Evolutionary conservation across 2,797 vertebrate genomes (phyloP).

Genomic region (Amphiprion clarkii): DNA sequence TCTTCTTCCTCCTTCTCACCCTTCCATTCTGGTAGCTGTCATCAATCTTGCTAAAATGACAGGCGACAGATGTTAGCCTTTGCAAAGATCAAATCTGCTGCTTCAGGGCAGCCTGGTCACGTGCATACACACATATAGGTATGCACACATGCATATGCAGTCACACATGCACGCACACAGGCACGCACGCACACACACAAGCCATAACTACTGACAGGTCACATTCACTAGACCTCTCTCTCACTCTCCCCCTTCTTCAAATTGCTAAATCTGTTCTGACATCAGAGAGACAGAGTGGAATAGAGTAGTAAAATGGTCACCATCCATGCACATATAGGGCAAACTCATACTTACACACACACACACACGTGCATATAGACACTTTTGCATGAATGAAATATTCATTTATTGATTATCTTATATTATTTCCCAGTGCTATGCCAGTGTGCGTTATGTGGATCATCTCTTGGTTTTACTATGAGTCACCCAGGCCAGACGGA

Average conservation of each 20-base stretch:
- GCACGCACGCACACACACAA: conserved; percentile 11
- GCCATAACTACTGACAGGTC: conserved; percentile 68
- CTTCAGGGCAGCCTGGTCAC: conserved; percentile 91
- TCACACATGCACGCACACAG: conserved; percentile 30
- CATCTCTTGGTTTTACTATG: conserved; percentile 57
- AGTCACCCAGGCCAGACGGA: conserved; percentile 62
- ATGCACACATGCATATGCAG: conserved; percentile 20
- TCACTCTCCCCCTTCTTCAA: conserved; percentile 39
- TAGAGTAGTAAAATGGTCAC: conserved; percentile 57
- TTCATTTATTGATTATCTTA: conserved; percentile 15
- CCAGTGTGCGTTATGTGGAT: conserved; percentile 32
- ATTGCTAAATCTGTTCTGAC: conserved; percentile 86
- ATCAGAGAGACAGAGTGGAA: conserved; percentile 73
- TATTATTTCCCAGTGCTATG: background rate
- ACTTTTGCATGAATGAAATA: background rate
- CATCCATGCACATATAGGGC: conserved; percentile 9
- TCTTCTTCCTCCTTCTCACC: conserved; percentile 74
- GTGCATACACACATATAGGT: conserved; percentile 29
- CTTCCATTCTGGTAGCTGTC: conserved; percentile 88
- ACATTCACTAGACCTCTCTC: conserved; percentile 51
- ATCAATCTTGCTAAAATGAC: conserved; percentile 99
- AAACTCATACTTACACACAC: conserved; percentile 1
- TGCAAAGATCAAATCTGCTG: conserved; percentile 98
- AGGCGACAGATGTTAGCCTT: conserved; percentile 99
- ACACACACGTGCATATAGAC: background rate